Evolutionary conservation across 30 jellyfish, hydroid and myxozoan species (phyloP), one percentile per base, ranked within the genome.

Genomic region (Catostylus mosaicus): DNA sequence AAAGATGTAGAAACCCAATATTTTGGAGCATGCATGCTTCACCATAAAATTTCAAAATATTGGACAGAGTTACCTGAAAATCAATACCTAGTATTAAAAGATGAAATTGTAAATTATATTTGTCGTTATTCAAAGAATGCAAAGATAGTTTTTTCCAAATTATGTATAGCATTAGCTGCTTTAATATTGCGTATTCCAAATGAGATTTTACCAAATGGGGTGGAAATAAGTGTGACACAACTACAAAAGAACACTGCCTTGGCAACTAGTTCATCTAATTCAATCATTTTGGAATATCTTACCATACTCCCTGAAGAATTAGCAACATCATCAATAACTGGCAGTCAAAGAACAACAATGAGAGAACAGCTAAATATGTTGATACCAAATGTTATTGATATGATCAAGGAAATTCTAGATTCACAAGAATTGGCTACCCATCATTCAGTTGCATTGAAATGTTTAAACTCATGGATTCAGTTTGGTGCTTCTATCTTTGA

Each of bases 11-110:
- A 91, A 67, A 69, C 67, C 16, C 96, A 84, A 59, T 91, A 91
- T 68, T 91, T 84, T 83, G 98, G 98, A 47, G 92, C 98, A 5
- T 24, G 81, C 67, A 84, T 91, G 79, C 88, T 91, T 32, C 94
- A 78, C 38, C 73, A 59, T 38, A 91, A 91, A 47, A 84, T 91
- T 5, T 46, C 90, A 23, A 77, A 76, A 33, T 27, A 27, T 65
- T 75, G 90, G 88, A 73, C 62, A 31, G 95, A 90, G 27, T 31
- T 90, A 35, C 87, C 86, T 26, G 78, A 67, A n/a, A 90, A 77
- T 29, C 86, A 83, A n/a, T 56, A 68, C 43, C 30, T 59, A 69
- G 54, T 71, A 12, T 71, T 90, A 45, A 83, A 77, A 70, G 90
- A 77, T 60, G 87, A 90, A 50, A 62, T 90, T n/a, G 46, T 78